phyloP scores from a whole-genome alignment of 2,797 vertebrate genomes.

The Thamnophis elegans region DNA sequence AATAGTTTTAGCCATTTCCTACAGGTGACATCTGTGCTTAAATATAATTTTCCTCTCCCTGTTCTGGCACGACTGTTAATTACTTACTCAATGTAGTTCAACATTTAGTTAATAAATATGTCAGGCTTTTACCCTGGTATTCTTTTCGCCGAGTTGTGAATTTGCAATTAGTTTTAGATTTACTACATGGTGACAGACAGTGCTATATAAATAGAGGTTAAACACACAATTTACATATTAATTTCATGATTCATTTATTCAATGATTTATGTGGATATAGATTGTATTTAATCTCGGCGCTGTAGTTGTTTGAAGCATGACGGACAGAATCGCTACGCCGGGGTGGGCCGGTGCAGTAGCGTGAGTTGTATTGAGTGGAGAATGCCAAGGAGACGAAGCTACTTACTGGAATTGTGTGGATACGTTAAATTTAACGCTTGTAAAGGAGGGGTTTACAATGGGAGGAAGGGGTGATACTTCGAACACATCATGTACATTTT shows the following conservation, averaged over 20 bases:
- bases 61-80: slow-evolving; percentile 81
- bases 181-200: slow-evolving; percentile 86
- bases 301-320: slow-evolving; percentile 80
- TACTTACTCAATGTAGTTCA: slow-evolving; percentile 85
- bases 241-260: slow-evolving; percentile 95
- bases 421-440: slow-evolving; percentile 62
- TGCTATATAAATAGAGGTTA: slow-evolving; percentile 91
- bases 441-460: not conserved
- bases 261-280: slow-evolving; percentile 89
- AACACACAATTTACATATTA: slow-evolving; percentile 95
- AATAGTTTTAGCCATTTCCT: slow-evolving; percentile 73
- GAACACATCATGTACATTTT: slow-evolving; percentile 42
- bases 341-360: slow-evolving; percentile 59
- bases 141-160: slow-evolving; percentile 81
- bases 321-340: slow-evolving; percentile 71
- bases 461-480: not conserved
- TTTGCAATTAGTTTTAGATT: slow-evolving; percentile 91
- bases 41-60: slow-evolving; percentile 75
- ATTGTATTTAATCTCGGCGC: slow-evolving; percentile 84
- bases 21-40: slow-evolving; percentile 81
- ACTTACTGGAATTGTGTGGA: slow-evolving; percentile 44
- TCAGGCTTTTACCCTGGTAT: slow-evolving; percentile 82
- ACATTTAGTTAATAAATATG: slow-evolving; percentile 90
- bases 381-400: slow-evolving; percentile 38
- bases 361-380: slow-evolving; percentile 67